phyloP scores from a whole-genome alignment of 2,888 invertebrate genomes.

The Euzetes globulus region DNA sequence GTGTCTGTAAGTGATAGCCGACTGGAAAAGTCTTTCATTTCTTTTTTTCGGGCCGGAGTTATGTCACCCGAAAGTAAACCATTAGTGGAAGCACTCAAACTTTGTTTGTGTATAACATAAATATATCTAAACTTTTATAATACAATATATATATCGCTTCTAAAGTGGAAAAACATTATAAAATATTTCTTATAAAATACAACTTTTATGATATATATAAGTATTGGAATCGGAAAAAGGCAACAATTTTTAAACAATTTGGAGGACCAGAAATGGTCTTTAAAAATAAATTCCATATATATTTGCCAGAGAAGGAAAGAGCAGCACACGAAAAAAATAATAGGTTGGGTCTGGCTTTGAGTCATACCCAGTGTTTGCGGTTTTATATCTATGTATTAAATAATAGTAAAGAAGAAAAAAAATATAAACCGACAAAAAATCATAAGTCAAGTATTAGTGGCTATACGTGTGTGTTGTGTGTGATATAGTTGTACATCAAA shows the following conservation, averaged over 20 bases:
- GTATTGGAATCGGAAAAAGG: neutral
- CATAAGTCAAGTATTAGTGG: neutral
- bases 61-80: conserved; percentile 16
- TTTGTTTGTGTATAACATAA: neutral
- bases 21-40: neutral
- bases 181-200: neutral
- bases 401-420: neutral
- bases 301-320: neutral
- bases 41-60: neutral
- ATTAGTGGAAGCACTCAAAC: conserved; percentile 16
- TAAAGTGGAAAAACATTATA: conserved; percentile 13
- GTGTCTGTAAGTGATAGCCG: neutral
- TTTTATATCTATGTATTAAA: conserved; percentile 16
- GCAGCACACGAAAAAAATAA: neutral
- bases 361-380: neutral
- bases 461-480: neutral
- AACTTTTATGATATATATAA: neutral
- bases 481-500: conserved; percentile 28
- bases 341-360: neutral
- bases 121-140: conserved; percentile 1
- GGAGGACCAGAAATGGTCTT: neutral
- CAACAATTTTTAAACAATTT: neutral
- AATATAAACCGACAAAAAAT: neutral
- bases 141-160: neutral
- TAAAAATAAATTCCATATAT: neutral